Conservation (phyloP, 2,797 vertebrate species). For the Falco naumanni region DNA sequence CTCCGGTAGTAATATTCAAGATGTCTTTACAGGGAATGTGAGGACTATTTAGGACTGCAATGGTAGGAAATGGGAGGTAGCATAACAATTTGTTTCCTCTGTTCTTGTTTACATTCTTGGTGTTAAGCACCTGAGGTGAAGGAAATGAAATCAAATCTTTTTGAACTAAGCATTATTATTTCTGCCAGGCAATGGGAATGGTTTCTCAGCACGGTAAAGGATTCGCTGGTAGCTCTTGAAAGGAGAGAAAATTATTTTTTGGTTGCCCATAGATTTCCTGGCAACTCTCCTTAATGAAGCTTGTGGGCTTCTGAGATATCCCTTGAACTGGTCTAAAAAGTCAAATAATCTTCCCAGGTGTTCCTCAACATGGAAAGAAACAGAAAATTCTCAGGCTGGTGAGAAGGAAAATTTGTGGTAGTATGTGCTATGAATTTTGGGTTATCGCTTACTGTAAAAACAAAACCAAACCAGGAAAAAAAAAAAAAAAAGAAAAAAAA, state of each 20-base stretch:
- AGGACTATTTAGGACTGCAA: not conserved
- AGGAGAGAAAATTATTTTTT: not conserved
- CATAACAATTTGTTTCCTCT: not conserved
- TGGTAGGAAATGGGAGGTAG: not conserved
- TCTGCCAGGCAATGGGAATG: not conserved
- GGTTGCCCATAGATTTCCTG: not conserved
- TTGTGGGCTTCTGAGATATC: not conserved
- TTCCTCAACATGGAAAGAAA: not conserved
- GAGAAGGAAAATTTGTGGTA: not conserved
- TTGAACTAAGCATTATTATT: not conserved
- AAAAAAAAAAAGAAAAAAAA: not conserved
- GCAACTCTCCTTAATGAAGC: not conserved
- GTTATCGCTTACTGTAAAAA: not conserved
- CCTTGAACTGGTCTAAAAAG: not conserved
- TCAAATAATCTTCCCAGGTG: not conserved
- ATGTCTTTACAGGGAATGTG: not conserved
- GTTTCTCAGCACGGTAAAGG: not conserved
- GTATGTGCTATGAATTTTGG: not conserved
- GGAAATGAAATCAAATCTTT: not conserved
- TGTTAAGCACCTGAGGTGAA: not conserved
- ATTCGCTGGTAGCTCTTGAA: not conserved
- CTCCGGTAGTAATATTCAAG: not conserved
- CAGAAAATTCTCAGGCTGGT: not conserved
- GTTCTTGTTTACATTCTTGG: not conserved
- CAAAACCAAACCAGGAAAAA: not conserved